These are phyloP conservation scores for Eupithecia exiguata DNA, from an alignment of 2,888 invertebrate genomes.

Conservation along the genomic window DNA sequence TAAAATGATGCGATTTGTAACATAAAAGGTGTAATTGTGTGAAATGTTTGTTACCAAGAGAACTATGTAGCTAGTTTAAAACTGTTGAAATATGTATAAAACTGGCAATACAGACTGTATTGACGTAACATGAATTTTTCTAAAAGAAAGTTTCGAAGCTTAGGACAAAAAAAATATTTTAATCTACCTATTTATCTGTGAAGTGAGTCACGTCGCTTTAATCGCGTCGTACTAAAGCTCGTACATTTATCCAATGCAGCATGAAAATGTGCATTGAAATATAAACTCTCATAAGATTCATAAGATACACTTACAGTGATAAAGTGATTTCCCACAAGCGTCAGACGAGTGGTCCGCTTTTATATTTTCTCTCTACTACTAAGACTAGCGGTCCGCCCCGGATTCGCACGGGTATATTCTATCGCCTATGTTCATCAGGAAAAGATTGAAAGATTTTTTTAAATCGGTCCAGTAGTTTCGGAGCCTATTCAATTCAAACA, in stretches of 20 bases:
- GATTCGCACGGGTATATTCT: too few relatives aligned
- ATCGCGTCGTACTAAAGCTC: background rate
- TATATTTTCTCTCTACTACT: too few relatives aligned
- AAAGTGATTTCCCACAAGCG: too few relatives aligned
- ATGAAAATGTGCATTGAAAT: too few relatives aligned
- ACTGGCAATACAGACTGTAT: background rate
- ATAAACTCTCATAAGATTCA: too few relatives aligned
- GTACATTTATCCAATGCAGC: background rate
- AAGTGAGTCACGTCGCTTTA: background rate
- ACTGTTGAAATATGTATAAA: background rate
- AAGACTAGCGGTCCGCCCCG: too few relatives aligned
- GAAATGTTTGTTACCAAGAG: background rate
- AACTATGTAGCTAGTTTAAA: background rate
- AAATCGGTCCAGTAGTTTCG: too few relatives aligned
- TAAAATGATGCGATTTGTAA: background rate
- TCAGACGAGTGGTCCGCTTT: too few relatives aligned
- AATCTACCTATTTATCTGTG: background rate
- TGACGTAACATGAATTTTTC: background rate
- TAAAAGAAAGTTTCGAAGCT: background rate
- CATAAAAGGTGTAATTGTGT: background rate
- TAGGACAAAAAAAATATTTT: background rate
- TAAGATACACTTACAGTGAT: too few relatives aligned
- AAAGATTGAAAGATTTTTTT: too few relatives aligned
- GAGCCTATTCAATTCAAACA: too few relatives aligned
- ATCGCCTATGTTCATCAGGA: too few relatives aligned